Percentiles rank a stretch among this genome's conserved stretches.
Conservation (phyloP, 2,888 invertebrate species). For the Cerceris rybyensis region DNA sequence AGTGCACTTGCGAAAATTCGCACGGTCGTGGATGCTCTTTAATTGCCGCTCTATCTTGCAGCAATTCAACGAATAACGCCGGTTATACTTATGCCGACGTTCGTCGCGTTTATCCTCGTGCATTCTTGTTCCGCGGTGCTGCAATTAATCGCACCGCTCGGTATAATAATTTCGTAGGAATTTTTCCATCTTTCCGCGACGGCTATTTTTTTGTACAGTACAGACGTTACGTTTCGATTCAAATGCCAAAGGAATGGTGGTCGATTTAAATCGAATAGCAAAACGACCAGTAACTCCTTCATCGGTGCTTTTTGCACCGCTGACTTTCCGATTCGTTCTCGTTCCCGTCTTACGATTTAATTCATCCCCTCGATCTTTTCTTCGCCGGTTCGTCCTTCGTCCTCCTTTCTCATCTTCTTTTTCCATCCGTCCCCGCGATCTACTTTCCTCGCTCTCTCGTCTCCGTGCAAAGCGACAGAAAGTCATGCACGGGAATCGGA, state of each 20-base stretch:
- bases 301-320: no score
- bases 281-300: no score
- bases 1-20: conserved; percentile 38
- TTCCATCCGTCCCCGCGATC: background rate
- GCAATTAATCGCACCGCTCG: conserved; percentile 2
- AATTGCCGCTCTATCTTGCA: conserved; percentile 11
- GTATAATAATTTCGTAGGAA: background rate
- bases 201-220: no score
- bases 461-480: background rate
- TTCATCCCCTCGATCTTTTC: no score
- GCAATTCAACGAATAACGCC: conserved; percentile 15
- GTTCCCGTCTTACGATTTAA: no score
- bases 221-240: no score
- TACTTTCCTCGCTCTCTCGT: background rate
- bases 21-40: conserved; percentile 20
- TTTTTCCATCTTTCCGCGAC: background rate
- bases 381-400: no score
- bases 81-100: conserved; percentile 15
- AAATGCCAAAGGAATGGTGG: no score
- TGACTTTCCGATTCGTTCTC: no score
- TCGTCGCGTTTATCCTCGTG: conserved; percentile 8
- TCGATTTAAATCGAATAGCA: no score
- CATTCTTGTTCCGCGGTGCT: background rate
- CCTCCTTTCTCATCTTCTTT: no score
- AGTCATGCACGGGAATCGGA: conserved; percentile 40